Evolutionary conservation across 2,888 invertebrate species (phyloP).

Genomic region (Cheilosia impressa): DNA sequence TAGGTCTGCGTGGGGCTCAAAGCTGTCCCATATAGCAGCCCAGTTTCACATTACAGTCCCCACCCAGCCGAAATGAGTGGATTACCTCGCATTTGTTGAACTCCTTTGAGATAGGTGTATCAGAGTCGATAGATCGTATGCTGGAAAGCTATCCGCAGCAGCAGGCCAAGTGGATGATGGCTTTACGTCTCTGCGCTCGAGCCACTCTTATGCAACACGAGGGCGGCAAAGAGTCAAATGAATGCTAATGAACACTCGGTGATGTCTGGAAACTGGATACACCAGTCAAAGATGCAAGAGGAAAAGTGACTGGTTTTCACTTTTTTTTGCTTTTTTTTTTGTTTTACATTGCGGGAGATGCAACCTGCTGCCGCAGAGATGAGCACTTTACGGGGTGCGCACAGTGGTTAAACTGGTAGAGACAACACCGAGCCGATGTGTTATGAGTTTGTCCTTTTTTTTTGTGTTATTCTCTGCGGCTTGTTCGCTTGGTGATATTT

Average conservation of each 20-base stretch:
- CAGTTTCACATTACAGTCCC: background rate
- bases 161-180: slow-evolving; percentile 53
- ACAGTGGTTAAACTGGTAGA: slow-evolving; percentile 68
- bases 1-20: slow-evolving; percentile 55
- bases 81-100: slow-evolving; percentile 11
- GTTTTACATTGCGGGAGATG: slow-evolving; percentile 32
- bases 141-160: slow-evolving; percentile 2
- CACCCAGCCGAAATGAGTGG: background rate
- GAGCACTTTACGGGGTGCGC: slow-evolving; percentile 67
- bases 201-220: slow-evolving; percentile 49
- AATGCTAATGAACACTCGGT: slow-evolving; percentile 67
- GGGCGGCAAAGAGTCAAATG: slow-evolving; percentile 64
- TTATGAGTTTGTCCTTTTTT: slow-evolving; percentile 59
- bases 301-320: slow-evolving; percentile 70
- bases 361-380: slow-evolving; percentile 59
- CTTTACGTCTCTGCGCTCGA: slow-evolving; percentile 2
- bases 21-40: slow-evolving; percentile 31
- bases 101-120: background rate
- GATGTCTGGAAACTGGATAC: slow-evolving; percentile 27
- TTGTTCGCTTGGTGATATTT: slow-evolving; percentile 58
- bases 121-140: slow-evolving; percentile 16
- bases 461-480: background rate
- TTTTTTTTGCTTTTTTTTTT: slow-evolving; percentile 34
- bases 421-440: slow-evolving; percentile 18
- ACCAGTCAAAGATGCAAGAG: slow-evolving; percentile 46